Evolutionary conservation across 2,888 invertebrate genomes (phyloP), one percentile per base, ranked within the genome.

Genomic region (Metopia argyrocephala): DNA sequence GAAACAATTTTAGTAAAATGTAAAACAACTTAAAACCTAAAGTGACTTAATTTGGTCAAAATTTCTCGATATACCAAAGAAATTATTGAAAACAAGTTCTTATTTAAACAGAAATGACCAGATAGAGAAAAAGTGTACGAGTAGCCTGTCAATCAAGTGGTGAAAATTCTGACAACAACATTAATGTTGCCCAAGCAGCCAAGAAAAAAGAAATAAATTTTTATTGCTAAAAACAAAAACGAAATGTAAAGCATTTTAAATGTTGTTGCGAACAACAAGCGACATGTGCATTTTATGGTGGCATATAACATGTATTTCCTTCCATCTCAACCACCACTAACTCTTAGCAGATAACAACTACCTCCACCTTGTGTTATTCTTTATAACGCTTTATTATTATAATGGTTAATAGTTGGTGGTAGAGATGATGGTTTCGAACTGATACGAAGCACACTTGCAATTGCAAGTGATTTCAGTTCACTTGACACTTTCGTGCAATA

Each of bases 271-370:
- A 87, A 88, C 89, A 88, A 86, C 86, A 86, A 85, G 85, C 89
- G 89, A 88, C 89, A 89, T 88, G 85, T 88, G 88, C 89, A 88
- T 88, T 88, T 89, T 87, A 89, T 88, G 87, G 88, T 85, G 85
- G 81, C 79, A 61, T 62, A 73, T 65, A 76, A 68, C 73, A 76
- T 74, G 52, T 50, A 59, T 20, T 69, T 45, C 45, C 54, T 12
- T 9, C 31, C 31, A 31, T 3, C 12, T 7, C 38, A 9, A 12
- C 31, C 12, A 31, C 5, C 31, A 31, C 12, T 15, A 38, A 0
- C 3, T 12, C 15, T 4, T n/a, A n/a, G n/a, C n/a, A n/a, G n/a
- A n/a, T n/a, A n/a, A 15, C 3, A 3, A 38, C 38, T 2, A 15
- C 12, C 6, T 3, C 1, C 15, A 31, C 38, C 38, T 15, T 38